These are phyloP conservation scores for Climacteris rufus DNA, from an alignment of 2,113 vertebrate species.

Conservation along the genomic window DNA sequence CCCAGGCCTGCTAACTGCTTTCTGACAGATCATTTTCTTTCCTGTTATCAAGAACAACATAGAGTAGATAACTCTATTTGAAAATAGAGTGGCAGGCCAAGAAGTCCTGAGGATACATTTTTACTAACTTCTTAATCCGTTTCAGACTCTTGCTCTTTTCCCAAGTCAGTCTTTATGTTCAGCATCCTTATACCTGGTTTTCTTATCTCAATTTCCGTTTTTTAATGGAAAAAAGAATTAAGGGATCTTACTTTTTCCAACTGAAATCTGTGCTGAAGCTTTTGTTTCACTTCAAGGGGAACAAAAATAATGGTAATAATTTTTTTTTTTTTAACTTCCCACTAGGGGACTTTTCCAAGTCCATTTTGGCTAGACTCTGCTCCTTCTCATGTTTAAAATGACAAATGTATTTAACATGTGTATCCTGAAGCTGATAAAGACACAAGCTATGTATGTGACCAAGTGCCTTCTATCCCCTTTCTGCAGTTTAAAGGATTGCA, in stretches of 20 bases:
- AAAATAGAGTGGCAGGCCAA: conserved; percentile 60
- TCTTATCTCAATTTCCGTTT: conserved; percentile 12
- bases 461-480: neutral
- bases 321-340: neutral
- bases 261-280: neutral
- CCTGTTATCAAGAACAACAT: conserved; percentile 43
- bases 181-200: conserved; percentile 17
- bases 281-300: neutral
- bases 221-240: conserved; percentile 43
- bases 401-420: neutral
- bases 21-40: conserved; percentile 62
- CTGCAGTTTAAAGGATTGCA: neutral
- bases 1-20: conserved; percentile 38
- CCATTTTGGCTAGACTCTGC: neutral
- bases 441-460: neutral
- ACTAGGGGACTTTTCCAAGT: neutral
- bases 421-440: neutral
- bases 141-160: conserved; percentile 29
- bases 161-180: conserved; percentile 26
- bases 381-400: neutral
- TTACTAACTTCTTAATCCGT: conserved; percentile 48
- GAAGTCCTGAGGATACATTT: conserved; percentile 52
- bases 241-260: neutral
- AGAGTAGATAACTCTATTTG: conserved; percentile 47
- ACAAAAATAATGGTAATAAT: neutral